phyloP scores from a whole-genome alignment of 2,113 vertebrate genomes.

The Triplophysa rosa region DNA sequence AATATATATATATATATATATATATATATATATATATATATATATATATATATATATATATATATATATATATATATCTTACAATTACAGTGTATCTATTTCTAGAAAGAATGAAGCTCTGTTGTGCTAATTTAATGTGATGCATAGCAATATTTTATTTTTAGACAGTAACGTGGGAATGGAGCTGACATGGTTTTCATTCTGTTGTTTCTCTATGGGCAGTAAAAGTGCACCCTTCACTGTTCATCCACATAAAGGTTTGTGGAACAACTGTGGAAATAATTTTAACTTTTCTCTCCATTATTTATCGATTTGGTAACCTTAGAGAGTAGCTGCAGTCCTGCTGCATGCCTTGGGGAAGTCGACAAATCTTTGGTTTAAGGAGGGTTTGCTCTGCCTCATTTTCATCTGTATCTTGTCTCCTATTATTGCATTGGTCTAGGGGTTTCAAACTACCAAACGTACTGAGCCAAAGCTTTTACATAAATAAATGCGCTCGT shows the following conservation, averaged over 20 bases:
- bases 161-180: conserved; percentile 34
- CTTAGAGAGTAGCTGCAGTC: conserved; percentile 21
- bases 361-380: conserved; percentile 2
- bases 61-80: not conserved
- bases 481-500: conserved; percentile 62
- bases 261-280: conserved; percentile 7
- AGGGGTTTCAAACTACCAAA: conserved; percentile 67
- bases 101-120: conserved; percentile 34
- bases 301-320: not conserved
- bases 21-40: conserved; percentile 8
- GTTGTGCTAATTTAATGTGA: conserved; percentile 19
- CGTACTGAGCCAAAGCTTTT: conserved; percentile 62
- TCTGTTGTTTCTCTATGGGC: conserved; percentile 15
- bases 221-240: conserved; percentile 18
- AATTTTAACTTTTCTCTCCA: not conserved
- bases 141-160: conserved; percentile 28
- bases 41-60: conserved; percentile 16
- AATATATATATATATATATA: conserved; percentile 24
- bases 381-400: conserved; percentile 26
- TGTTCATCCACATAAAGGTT: conserved; percentile 20
- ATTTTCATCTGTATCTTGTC: conserved; percentile 31
- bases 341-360: conserved; percentile 2
- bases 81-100: conserved; percentile 20
- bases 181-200: conserved; percentile 14
- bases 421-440: conserved; percentile 46